Evolutionary conservation across 1,140 invertebrate genomes (phyloP), one percentile per base, ranked within the genome.

Genomic region (Pristionchus pacificus): DNA sequence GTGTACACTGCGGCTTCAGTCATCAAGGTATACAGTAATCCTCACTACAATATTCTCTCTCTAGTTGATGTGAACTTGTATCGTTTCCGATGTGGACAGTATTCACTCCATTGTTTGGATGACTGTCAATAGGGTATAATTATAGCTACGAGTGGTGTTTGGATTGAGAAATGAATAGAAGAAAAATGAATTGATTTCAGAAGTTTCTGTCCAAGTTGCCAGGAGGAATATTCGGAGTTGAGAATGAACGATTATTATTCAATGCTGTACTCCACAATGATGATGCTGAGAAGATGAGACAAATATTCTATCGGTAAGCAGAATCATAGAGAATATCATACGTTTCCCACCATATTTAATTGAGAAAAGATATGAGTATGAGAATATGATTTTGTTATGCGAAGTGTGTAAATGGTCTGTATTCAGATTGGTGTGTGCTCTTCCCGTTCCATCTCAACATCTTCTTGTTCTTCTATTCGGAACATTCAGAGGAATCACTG

Each of bases 1-100:
- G 93, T 97, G 66, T 95, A 98, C 86, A 98, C 95, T 55, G 94
- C 98, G 81, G 95, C 95, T 29, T 96, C 93, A 85, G 95, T 98
- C 49, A 87, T 97, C 32, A 98, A 98, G 86, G 87, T 88, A 78
- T 65, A 64, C 33, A 24, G 25, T 30, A 15, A 58, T 62, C 65
- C 30, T 59, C 15, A 31, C 13, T 29, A 58, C 25, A 25, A 30
- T 30, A 29, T 69, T 59, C n/a, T 57, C n/a, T n/a, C n/a, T n/a
- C n/a, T n/a, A n/a, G n/a, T n/a, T n/a, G n/a, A n/a, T n/a, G n/a
- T n/a, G n/a, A n/a, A n/a, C n/a, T n/a, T n/a, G n/a, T n/a, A n/a
- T n/a, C n/a, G n/a, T n/a, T n/a, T n/a, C n/a, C n/a, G n/a, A n/a
- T n/a, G n/a, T n/a, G n/a, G n/a, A n/a, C n/a, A n/a, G n/a, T n/a